Evolutionary conservation across 2,113 vertebrate species (phyloP), one percentile per base, ranked within the genome.

Genomic region (Psittacus erithacus): DNA sequence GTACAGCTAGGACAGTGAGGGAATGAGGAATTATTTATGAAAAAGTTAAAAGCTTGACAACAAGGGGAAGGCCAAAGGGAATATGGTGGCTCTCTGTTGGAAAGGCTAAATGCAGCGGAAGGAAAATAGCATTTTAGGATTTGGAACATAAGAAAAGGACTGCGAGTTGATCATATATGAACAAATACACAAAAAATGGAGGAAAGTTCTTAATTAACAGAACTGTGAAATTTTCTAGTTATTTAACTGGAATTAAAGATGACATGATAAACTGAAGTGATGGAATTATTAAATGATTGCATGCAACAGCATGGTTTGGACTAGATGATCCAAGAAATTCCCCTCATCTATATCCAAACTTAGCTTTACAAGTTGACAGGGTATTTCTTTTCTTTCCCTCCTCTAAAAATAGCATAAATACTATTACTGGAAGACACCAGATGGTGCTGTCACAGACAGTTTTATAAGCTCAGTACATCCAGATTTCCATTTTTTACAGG

Each of bases 341-440:
- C 46, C 50, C 75, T 93, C 69, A 27, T 65, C 57, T 79, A 14
- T 9, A 88, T 11, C 25, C 23, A 84, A 84, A 92, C 16, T 60
- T 75, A 46, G 24, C 73, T 84, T 78, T 86, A 47, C 55, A 82
- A 43, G 19, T 41, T 78, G 60, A 22, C 31, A 47, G 55, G 43
- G 7, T 71, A 52, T 82, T 88, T 92, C 7, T 78, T 93, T 38
- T 13, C 41, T 63, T 64, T 67, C 39, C 22, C 28, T 80, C 23
- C 11, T 12, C 60, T 81, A 75, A 90, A 93, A 94, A 60, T 44
- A 83, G 67, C 85, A 69, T 19, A 76, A 86, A 57, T 25, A 81
- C 27, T 74, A 86, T 69, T 86, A 49, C 2, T 78, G 39, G 76
- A 71, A 91, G 69, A 50, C 73, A 88, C 14, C 70, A 95, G 88